phyloP scores from a whole-genome alignment of 1,140 invertebrate genomes.

The Ips typographus region DNA sequence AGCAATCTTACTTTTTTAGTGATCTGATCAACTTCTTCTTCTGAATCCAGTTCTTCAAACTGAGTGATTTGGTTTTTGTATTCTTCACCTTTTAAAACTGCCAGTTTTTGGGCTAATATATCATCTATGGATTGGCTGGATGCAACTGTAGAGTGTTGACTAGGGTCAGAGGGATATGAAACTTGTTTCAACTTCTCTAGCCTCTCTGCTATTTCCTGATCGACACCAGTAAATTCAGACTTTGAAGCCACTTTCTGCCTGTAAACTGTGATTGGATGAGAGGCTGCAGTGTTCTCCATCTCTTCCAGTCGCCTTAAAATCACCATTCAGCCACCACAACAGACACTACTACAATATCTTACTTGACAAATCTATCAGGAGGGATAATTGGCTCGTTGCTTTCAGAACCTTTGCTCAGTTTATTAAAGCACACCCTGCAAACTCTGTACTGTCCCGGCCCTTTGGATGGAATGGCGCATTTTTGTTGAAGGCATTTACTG shows the following conservation, averaged over 20 bases:
- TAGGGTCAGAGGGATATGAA: slow-evolving; percentile 54
- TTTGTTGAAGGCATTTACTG: slow-evolving; percentile 61
- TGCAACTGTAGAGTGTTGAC: slow-evolving; percentile 57
- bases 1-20: slow-evolving; percentile 48
- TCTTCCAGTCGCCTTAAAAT: slow-evolving; percentile 49
- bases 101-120: slow-evolving; percentile 54
- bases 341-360: slow-evolving; percentile 45
- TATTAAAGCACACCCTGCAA: slow-evolving; percentile 51
- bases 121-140: slow-evolving; percentile 56
- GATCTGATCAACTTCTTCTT: slow-evolving; percentile 52
- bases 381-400: slow-evolving; percentile 52
- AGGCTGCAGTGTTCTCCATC: slow-evolving; percentile 52
- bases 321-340: not conserved
- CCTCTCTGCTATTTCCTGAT: slow-evolving; percentile 59
- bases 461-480: slow-evolving; percentile 49
- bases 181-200: slow-evolving; percentile 57
- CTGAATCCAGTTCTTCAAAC: slow-evolving; percentile 51
- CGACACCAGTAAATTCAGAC: slow-evolving; percentile 51
- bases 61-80: slow-evolving; percentile 46
- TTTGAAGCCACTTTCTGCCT: slow-evolving; percentile 51
- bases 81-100: slow-evolving; percentile 51
- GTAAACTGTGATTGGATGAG: slow-evolving; percentile 56
- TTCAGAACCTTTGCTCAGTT: slow-evolving; percentile 37
- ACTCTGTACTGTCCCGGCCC: slow-evolving; percentile 53
- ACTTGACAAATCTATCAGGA: slow-evolving; percentile 58